Conservation (phyloP, 2,113 vertebrate species). For the Lepus timidus region DNA sequence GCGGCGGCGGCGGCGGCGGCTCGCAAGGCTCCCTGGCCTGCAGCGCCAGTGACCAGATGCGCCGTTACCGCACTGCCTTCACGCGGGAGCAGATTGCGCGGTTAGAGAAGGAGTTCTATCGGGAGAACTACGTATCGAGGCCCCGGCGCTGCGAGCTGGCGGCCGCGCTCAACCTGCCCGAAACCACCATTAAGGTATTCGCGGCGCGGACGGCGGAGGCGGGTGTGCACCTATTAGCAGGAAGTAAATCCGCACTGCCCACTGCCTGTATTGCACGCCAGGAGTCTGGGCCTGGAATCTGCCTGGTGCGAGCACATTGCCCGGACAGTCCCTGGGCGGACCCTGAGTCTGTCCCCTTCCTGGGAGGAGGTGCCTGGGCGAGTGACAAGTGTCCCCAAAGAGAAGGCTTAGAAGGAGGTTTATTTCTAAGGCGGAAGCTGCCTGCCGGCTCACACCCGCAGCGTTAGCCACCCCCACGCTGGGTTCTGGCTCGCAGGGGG, state of each 20-base stretch:
- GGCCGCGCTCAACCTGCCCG: conserved; percentile 96
- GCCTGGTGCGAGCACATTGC: background rate
- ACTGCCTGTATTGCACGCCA: background rate
- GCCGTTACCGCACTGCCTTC: conserved; percentile 98
- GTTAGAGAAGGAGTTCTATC: conserved; percentile 98
- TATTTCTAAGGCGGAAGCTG: background rate
- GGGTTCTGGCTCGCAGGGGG: background rate
- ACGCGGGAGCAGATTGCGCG: conserved; percentile 98
- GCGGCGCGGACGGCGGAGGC: background rate
- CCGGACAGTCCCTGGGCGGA: background rate
- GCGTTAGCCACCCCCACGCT: background rate
- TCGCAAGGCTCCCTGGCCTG: conserved; percentile 93
- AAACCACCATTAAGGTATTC: conserved; percentile 98
- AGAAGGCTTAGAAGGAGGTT: background rate
- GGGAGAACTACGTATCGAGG: conserved; percentile 98
- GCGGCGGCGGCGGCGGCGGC: conserved; percentile 81
- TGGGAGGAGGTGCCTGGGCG: background rate
- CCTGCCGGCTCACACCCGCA: background rate
- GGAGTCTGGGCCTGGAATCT: background rate
- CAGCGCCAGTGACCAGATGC: conserved; percentile 96
- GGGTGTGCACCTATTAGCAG: background rate
- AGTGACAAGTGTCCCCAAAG: background rate
- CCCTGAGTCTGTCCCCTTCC: background rate
- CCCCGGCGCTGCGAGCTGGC: conserved; percentile 98
- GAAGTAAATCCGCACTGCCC: background rate